Conservation (phyloP, 2,888 invertebrate species). For the Meta bourneti region DNA sequence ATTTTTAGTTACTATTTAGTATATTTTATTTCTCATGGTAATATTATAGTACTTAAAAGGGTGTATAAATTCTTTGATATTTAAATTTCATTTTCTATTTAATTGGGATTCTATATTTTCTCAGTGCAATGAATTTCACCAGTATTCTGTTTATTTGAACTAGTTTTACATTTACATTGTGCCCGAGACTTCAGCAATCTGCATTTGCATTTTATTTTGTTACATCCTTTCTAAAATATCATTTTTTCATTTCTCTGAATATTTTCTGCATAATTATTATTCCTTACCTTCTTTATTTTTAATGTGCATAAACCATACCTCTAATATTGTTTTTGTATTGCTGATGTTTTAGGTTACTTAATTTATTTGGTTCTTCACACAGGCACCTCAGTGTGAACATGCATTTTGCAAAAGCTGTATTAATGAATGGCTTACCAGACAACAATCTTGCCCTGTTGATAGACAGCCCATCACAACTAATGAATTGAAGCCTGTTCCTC, state of each 20-base stretch:
- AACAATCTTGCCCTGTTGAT: constrained; percentile 97
- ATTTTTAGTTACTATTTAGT: no score
- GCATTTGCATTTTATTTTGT: neutral
- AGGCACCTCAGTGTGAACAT: constrained; percentile 97
- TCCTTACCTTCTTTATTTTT: neutral
- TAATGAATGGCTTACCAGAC: constrained; percentile 95
- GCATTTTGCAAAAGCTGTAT: constrained; percentile 96
- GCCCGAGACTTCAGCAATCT: neutral
- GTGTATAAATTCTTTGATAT: no score
- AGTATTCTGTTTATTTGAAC: no score
- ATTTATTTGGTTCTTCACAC: neutral
- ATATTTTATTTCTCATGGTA: no score
- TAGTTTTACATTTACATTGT: no score
- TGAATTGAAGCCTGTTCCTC: constrained; percentile 90
- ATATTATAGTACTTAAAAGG: no score
- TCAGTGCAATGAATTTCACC: no score
- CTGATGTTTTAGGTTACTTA: neutral
- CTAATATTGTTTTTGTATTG: constrained; percentile 55
- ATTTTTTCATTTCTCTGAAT: neutral
- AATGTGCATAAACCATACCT: neutral
- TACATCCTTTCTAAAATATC: neutral
- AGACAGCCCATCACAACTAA: constrained; percentile 93
- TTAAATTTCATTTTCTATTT: no score
- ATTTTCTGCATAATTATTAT: neutral
- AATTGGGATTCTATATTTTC: no score